Evolutionary conservation across 2,797 vertebrate species (phyloP), one percentile per base, ranked within the genome.

Genomic region (Coluber constrictor): DNA sequence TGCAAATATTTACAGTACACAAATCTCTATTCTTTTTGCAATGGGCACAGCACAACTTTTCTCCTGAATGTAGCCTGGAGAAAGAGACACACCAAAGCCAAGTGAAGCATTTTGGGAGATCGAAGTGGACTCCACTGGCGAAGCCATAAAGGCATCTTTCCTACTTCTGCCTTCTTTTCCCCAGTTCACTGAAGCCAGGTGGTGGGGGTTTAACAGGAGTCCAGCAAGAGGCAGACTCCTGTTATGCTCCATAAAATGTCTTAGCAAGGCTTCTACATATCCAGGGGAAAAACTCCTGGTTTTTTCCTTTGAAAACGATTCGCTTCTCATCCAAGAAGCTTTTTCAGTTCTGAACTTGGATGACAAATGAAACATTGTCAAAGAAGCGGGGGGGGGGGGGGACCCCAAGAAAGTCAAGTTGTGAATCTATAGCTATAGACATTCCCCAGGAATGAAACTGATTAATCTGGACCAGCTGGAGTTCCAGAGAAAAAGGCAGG

Each of bases 161-260:
- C 59, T 66, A 29, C 57, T 43, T 87, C 92, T 18, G 32, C 47
- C 13, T 63, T 11, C 13, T 63, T 11, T 51, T 54, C 51, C 51
- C 27, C 63, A 88, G 93, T 92, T 74, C 63, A 88, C 51, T 91
- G 63, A 94, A 95, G 86, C 91, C 92, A 94, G 94, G 94, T 56
- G 63, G 70, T 4, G 13, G 54, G 88, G 86, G 91, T 57, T 86
- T 54, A 83, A 20, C 32, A 70, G 29, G 27, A 15, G 29, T 7
- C 57, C 86, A 90, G 86, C 27, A 29, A 63, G 61, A 29, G 32
- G 3, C 6, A 56, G 47, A 56, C 47, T 54, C 61, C 32, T 79
- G 55, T 59, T 51, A 51, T 51, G 7, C 47, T 51, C 47, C 47
- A 51, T 51, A 51, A 51, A 51, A 51, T 6, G 7, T 51, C 47